phyloP scores from a whole-genome alignment of 1,140 invertebrate species.

The Polypedilum pembai region DNA sequence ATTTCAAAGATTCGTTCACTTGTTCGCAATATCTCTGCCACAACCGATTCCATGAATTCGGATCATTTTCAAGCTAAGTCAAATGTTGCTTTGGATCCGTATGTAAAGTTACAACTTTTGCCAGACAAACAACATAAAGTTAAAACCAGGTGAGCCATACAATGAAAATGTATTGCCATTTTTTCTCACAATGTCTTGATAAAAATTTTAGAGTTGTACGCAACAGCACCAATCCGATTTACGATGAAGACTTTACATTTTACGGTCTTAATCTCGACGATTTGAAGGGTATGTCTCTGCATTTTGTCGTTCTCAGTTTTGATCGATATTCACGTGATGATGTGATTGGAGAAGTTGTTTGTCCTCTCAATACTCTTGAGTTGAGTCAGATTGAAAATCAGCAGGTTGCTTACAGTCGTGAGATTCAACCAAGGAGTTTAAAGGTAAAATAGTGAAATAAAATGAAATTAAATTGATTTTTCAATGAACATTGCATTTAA shows the following conservation, averaged over 20 bases:
- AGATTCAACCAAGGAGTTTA: conserved; percentile 77
- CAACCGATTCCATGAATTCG: conserved; percentile 31
- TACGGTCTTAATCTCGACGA: conserved; percentile 82
- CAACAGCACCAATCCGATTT: conserved; percentile 85
- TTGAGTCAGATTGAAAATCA: conserved; percentile 71
- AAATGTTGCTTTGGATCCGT: conserved; percentile 69
- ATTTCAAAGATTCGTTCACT: conserved; percentile 63
- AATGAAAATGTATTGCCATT: not conserved
- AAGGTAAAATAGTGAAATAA: conserved; percentile 53
- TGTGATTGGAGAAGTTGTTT: conserved; percentile 94
- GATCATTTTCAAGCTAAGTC: conserved; percentile 35
- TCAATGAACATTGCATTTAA: too few species aligned
- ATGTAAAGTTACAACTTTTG: conserved; percentile 87
- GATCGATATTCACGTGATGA: conserved; percentile 95
- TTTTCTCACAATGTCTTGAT: not conserved
- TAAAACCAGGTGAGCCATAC: conserved; percentile 59
- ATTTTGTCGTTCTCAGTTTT: conserved; percentile 93
- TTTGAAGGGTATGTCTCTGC: conserved; percentile 75
- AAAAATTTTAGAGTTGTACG: conserved; percentile 61
- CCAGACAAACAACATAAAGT: conserved; percentile 93
- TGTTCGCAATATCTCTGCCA: conserved; percentile 47
- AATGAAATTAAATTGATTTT: conserved; percentile 16
- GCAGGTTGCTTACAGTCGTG: conserved; percentile 65
- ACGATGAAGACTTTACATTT: conserved; percentile 95
- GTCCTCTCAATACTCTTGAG: conserved; percentile 69